Percentiles rank a stretch among this genome's conserved stretches.
Conservation (phyloP, 2,888 invertebrate species). For the Atethmia centrago region DNA sequence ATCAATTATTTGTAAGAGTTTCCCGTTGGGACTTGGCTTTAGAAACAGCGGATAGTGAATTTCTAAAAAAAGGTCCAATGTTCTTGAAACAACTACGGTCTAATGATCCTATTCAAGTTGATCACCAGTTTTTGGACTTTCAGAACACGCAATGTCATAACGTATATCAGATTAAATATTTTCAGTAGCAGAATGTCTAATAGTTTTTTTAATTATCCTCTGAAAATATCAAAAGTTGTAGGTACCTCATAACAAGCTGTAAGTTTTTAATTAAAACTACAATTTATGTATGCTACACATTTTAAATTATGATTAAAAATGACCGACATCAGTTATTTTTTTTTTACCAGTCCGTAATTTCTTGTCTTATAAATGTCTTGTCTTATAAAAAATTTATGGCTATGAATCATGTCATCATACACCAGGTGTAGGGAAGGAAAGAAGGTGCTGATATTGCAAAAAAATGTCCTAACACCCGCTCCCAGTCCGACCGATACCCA, state of each 20-base stretch:
- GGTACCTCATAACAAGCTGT: not conserved
- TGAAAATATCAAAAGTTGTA: too few species aligned
- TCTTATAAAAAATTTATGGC: not conserved
- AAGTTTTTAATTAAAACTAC: not conserved
- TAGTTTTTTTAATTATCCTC: not conserved
- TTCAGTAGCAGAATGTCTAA: not conserved
- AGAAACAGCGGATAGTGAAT: slow-evolving; percentile 15
- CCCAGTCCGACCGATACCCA: slow-evolving; percentile 10
- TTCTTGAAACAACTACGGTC: not conserved
- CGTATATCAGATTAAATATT: not conserved
- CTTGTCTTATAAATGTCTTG: too few species aligned
- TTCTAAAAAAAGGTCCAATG: not conserved
- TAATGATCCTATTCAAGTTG: not conserved
- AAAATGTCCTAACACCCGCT: slow-evolving; percentile 13
- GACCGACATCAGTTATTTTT: not conserved
- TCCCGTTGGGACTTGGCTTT: not conserved
- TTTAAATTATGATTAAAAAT: not conserved
- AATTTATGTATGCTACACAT: not conserved
- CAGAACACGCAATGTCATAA: not conserved
- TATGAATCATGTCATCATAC: not conserved
- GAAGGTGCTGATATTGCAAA: not conserved
- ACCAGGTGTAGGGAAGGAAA: not conserved
- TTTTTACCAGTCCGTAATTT: not conserved
- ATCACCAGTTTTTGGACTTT: not conserved
- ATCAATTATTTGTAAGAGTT: slow-evolving; percentile 40